Base-by-base conservation (phyloP, 1,140 invertebrate genomes). In the Leucophenga varia region DNA sequence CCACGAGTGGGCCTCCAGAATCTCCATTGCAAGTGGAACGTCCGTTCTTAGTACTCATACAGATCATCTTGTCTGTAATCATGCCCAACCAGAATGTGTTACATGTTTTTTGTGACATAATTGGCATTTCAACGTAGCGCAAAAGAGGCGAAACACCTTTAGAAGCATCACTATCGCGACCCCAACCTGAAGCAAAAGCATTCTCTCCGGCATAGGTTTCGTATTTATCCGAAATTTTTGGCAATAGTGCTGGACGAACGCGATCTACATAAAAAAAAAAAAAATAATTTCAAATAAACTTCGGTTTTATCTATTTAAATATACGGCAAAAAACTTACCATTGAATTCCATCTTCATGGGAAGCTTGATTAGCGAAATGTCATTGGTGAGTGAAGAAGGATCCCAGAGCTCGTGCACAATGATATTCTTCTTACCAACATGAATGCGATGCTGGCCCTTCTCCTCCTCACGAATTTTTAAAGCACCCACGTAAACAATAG, bases 341-440 rank as follows among this genome's bases (percentile, higher is more conserved):
- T 61, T 59, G 20, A 77, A 68, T 3, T 46, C 17, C 3, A 78
- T 47, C 1, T 35, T 37, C 0, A 43, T 52, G 1, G 77, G 76
- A 22, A 79, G 49, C 28, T 71, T 64, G 9, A 79, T 70, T 14
- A 79, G 40, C 1, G 77, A 72, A 3, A 79, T 64, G 36, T 79
- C 76, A 13, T 78, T 76, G 20, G 46, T 20, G 1, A 75, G 12
- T 4, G 39, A 55, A 0, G 8, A 7, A 0, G 63, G 0, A 54
- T 61, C 43, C 53, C 52, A 73, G 3, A 35, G 21, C 1, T 56
- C 54, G 21, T 73, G 71, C 3, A 55, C 49, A 39, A 57, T 50
- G n/a, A 64, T 56, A 22, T 47, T 44, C 6, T 13, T 25, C 32
- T 47, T 52, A n/a, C 52, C 47, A 12, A 53, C 47, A 51, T 58